Percentiles rank a stretch among this genome's conserved stretches.
phyloP scores from a whole-genome alignment of 2,797 vertebrate species.

The Nannoperca obscura region DNA sequence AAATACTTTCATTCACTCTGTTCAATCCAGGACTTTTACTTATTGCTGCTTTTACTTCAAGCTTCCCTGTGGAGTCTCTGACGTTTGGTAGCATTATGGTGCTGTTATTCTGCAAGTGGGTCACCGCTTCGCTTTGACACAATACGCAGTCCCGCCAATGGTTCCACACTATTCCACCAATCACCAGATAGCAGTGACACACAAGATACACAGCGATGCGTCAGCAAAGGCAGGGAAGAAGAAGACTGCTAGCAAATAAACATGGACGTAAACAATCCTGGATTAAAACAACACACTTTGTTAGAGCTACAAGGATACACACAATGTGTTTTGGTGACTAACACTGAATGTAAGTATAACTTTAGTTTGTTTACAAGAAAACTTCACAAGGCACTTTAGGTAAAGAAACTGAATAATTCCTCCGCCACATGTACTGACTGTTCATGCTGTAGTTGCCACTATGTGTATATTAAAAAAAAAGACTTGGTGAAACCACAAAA shows the following conservation, averaged over 20 bases:
- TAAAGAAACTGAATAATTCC: neutral
- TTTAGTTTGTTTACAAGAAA: constrained; percentile 13
- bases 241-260: neutral
- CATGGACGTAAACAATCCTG: neutral
- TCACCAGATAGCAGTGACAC: neutral
- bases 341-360: neutral
- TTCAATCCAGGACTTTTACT: neutral
- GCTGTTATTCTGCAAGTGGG: neutral
- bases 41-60: neutral
- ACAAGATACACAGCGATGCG: neutral
- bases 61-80: neutral
- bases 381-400: neutral
- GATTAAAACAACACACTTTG: neutral
- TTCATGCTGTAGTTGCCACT: neutral
- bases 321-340: neutral
- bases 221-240: neutral
- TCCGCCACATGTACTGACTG: neutral
- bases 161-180: constrained; percentile 6
- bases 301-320: neutral
- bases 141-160: neutral
- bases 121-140: neutral
- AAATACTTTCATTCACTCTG: neutral
- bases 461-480: neutral
- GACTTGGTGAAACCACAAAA: constrained; percentile 25
- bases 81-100: neutral